A percentile compares a stretch with the other conserved stretches of the same genome.
These are phyloP conservation scores for Junonia oenone DNA, from an alignment of 2,888 invertebrate species.

Conservation along the genomic window DNA sequence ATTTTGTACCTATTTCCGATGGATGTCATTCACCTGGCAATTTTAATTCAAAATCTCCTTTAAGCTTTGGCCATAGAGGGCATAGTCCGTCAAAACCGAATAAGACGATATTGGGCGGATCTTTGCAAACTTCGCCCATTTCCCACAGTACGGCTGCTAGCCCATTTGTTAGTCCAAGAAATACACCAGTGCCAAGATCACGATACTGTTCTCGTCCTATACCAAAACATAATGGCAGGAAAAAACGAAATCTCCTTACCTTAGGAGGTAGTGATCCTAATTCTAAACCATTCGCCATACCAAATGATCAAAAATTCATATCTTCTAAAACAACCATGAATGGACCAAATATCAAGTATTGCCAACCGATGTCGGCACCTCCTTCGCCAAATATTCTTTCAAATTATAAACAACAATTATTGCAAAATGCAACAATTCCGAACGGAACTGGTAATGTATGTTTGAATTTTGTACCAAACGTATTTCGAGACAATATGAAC, in stretches of 20 bases:
- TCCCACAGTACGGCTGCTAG: constrained; percentile 85
- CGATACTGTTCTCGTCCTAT: constrained; percentile 78
- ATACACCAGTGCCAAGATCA: constrained; percentile 85
- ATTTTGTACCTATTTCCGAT: constrained; percentile 92
- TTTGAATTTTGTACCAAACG: constrained; percentile 64
- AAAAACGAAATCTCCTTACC: constrained; percentile 55
- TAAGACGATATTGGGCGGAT: constrained; percentile 61
- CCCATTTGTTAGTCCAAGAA: constrained; percentile 90
- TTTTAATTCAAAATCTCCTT: constrained; percentile 64
- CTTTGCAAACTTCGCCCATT: constrained; percentile 68
- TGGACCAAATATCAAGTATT: constrained; percentile 55
- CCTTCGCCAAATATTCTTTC: constrained; percentile 81
- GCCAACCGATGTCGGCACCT: constrained; percentile 83
- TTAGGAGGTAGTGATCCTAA: constrained; percentile 52
- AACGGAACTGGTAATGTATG: constrained; percentile 68
- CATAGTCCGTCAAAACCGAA: constrained; percentile 60
- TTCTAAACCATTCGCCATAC: constrained; percentile 64
- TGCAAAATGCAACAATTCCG: constrained; percentile 59
- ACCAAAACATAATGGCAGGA: constrained; percentile 62
- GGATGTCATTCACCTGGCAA: constrained; percentile 83
- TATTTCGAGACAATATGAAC: constrained; percentile 67
- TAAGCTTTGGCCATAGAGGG: constrained; percentile 57
- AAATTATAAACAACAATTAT: constrained; percentile 72
- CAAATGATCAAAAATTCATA: constrained; percentile 66
- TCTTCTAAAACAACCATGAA: constrained; percentile 45